phyloP scores from a whole-genome alignment of 2,797 vertebrate genomes.

The Spea hammondii region DNA sequence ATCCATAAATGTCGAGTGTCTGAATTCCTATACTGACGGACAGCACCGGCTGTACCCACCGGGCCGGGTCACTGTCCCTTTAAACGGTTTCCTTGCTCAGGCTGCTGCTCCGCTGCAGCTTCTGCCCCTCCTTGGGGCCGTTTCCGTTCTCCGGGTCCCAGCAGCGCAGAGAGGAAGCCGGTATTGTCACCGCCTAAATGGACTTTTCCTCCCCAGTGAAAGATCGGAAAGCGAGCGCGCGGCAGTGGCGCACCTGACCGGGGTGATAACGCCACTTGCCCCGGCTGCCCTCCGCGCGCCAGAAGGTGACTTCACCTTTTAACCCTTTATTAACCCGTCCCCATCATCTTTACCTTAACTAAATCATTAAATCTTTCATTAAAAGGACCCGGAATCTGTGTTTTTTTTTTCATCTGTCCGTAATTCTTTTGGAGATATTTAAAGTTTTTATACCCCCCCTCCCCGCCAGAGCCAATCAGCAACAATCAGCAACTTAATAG shows the following conservation, averaged over 20 bases:
- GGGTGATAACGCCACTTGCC: slow-evolving; percentile 14
- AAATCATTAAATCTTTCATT: neutral
- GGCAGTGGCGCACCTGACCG: slow-evolving; percentile 9
- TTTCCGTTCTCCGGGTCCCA: slow-evolving; percentile 32
- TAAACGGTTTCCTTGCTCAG: slow-evolving; percentile 14
- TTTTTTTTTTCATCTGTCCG: too few species aligned
- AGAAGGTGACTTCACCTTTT: slow-evolving; percentile 17
- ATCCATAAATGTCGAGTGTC: too few species aligned
- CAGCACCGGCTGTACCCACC: too few species aligned
- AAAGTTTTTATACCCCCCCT: too few species aligned
- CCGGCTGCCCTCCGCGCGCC: neutral
- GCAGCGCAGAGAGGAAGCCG: slow-evolving; percentile 24
- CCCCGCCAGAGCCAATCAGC: too few species aligned
- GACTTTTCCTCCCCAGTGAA: slow-evolving; percentile 50
- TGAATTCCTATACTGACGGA: too few species aligned
- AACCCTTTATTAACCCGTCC: neutral
- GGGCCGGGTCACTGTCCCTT: slow-evolving; percentile 30
- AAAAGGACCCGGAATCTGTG: neutral
- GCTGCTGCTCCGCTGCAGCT: neutral
- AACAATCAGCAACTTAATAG: too few species aligned
- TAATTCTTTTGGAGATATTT: too few species aligned
- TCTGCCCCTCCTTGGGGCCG: slow-evolving; percentile 11
- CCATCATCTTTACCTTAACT: neutral
- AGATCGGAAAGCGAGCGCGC: slow-evolving; percentile 44
- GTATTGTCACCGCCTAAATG: slow-evolving; percentile 47